Conservation (phyloP, 1,140 invertebrate genomes). For the Coboldia fuscipes region DNA sequence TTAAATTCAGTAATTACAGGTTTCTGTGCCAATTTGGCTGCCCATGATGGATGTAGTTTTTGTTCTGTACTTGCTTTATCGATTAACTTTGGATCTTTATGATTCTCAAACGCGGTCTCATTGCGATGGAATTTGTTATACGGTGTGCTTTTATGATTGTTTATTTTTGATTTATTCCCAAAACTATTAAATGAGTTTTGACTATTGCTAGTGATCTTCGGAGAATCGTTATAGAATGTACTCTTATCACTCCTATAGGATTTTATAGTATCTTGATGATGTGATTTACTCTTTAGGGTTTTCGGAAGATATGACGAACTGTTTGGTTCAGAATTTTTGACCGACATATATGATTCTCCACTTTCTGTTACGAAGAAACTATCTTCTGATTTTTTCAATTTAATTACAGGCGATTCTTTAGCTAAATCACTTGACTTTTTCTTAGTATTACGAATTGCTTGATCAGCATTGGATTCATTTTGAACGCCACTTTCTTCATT, state of each 20-base stretch:
- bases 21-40: slow-evolving; percentile 26
- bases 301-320: too few relatives aligned
- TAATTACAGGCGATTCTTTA: too few relatives aligned
- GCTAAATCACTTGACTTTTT: background rate
- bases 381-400: too few relatives aligned
- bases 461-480: too few relatives aligned
- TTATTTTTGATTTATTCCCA: background rate
- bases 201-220: background rate
- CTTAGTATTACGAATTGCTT: slow-evolving; percentile 1
- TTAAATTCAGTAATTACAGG: slow-evolving; percentile 14
- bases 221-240: background rate
- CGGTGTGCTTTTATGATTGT: background rate
- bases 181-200: background rate
- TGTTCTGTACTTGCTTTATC: slow-evolving; percentile 8
- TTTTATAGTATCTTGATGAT: too few relatives aligned
- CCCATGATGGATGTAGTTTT: slow-evolving; percentile 35
- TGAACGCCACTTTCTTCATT: background rate
- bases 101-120: background rate
- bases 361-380: too few relatives aligned
- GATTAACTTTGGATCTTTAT: background rate
- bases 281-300: too few relatives aligned
- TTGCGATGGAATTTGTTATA: background rate
- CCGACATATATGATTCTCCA: too few relatives aligned
- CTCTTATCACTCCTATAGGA: background rate
- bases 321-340: too few relatives aligned